A percentile compares a stretch with the other conserved stretches of the same genome.
Evolutionary conservation across 2,888 invertebrate species (phyloP).

Genomic region (Hirtodrosophila trivittata): DNA sequence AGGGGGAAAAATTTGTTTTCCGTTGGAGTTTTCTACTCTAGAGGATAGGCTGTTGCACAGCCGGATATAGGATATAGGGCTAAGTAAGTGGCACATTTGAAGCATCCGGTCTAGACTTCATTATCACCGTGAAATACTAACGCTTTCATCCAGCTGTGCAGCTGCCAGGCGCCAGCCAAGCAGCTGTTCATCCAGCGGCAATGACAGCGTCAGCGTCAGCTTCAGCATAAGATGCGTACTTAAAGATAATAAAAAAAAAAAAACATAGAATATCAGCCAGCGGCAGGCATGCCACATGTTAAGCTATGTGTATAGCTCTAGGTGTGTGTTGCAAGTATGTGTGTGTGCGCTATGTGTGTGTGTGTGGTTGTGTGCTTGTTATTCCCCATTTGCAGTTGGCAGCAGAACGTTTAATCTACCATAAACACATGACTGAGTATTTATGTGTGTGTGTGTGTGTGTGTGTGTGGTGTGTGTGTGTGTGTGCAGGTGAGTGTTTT

Average conservation of each 20-base stretch:
- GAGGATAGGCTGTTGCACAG: conserved; percentile 2
- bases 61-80: conserved; percentile 36
- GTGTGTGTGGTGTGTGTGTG: conserved; percentile 8
- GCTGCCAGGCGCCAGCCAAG: conserved; percentile 31
- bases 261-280: conserved; percentile 39
- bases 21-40: not conserved
- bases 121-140: conserved; percentile 47
- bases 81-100: conserved; percentile 54
- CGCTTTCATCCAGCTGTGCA: conserved; percentile 31
- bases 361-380: conserved; percentile 35
- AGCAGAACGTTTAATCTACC: conserved; percentile 71
- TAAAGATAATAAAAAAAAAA: conserved; percentile 48
- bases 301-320: conserved; percentile 17
- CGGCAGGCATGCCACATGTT: conserved; percentile 46
- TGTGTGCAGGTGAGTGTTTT: conserved; percentile 55
- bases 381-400: conserved; percentile 66
- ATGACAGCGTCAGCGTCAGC: conserved; percentile 5
- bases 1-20: conserved; percentile 1
- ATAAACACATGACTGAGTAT: conserved; percentile 71
- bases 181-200: conserved; percentile 43
- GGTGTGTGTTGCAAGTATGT: conserved; percentile 15
- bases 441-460: conserved; percentile 42
- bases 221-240: conserved; percentile 51
- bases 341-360: conserved; percentile 1
- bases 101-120: conserved; percentile 75